Conservation (phyloP, 2,113 vertebrate genomes). For the Callithrix jacchus region DNA sequence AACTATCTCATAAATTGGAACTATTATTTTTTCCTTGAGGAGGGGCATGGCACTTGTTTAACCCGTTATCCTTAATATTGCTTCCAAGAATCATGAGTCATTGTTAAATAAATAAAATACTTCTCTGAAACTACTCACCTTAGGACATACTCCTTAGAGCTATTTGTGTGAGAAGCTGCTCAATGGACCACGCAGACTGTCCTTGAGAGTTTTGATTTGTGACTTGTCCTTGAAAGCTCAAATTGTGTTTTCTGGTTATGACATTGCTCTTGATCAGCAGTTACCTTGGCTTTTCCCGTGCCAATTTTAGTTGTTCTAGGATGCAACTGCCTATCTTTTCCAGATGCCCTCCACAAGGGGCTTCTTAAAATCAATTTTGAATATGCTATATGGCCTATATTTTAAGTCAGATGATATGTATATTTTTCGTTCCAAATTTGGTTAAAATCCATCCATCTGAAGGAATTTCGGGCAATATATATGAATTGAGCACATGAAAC, state of each 20-base stretch:
- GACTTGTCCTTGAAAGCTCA: neutral
- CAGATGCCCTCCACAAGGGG: neutral
- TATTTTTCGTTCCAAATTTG: neutral
- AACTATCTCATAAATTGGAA: neutral
- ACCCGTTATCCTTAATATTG: neutral
- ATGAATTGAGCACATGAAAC: neutral
- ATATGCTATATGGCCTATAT: neutral
- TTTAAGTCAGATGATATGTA: neutral
- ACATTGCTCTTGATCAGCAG: neutral
- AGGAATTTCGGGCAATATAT: neutral
- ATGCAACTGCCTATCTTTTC: neutral
- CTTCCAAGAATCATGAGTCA: neutral
- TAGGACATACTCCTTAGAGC: neutral
- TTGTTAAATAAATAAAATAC: neutral
- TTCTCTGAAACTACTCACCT: neutral
- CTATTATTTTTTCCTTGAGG: neutral
- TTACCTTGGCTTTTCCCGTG: neutral
- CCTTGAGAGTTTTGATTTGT: neutral
- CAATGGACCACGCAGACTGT: neutral
- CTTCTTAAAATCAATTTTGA: neutral
- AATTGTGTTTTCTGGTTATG: neutral
- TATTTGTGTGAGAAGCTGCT: neutral
- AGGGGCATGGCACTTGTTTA: neutral
- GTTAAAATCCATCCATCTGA: neutral
- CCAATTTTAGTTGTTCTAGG: neutral